Base-by-base conservation (phyloP, 1,140 invertebrate genomes). In the Armadillidium nasatum region DNA sequence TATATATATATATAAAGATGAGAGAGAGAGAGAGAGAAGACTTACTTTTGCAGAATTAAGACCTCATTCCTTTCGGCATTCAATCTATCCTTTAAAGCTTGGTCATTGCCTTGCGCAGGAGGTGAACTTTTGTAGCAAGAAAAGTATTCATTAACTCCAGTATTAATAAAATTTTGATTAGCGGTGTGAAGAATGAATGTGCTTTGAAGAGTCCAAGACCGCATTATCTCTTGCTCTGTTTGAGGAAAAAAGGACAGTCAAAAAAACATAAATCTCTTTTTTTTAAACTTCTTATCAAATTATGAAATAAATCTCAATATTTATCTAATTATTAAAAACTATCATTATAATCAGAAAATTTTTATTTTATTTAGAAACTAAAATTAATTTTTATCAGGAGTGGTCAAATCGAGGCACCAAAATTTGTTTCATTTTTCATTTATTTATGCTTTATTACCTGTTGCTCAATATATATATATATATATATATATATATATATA, bases 361-460 rank as follows among this genome's bases (percentile, higher is more conserved):
- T 76, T 44, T 45, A 72, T 45, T 11, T n/a, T 54, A 15, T 13
- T 22, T 13, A 74, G 45, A 33, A 73, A 22, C 4, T 76, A 4
- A 22, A 21, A 23, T n/a, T 33, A 22, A 21, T 45, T 50, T 15
- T 71, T 75, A 50, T 44, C 11, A 22, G 0, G 33, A 82, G 33
- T 6, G 22, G 13, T 23, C 10, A 70, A 83, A 43, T 83, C 80
- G 19, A 84, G 80, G 79, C 82, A 80, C 83, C 82, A 84, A 44
- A 84, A 76, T 19, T 82, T n/a, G n/a, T n/a, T n/a, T n/a, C n/a
- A n/a, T n/a, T n/a, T n/a, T n/a, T n/a, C n/a, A n/a, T n/a, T n/a
- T n/a, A n/a, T n/a, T n/a, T n/a, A n/a, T n/a, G n/a, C n/a, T n/a
- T n/a, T n/a, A n/a, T n/a, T n/a, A n/a, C n/a, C n/a, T n/a, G n/a